Percentiles rank a stretch among this genome's conserved stretches.
phyloP scores from a whole-genome alignment of 2,888 invertebrate species.

The Branchellion lobata region DNA sequence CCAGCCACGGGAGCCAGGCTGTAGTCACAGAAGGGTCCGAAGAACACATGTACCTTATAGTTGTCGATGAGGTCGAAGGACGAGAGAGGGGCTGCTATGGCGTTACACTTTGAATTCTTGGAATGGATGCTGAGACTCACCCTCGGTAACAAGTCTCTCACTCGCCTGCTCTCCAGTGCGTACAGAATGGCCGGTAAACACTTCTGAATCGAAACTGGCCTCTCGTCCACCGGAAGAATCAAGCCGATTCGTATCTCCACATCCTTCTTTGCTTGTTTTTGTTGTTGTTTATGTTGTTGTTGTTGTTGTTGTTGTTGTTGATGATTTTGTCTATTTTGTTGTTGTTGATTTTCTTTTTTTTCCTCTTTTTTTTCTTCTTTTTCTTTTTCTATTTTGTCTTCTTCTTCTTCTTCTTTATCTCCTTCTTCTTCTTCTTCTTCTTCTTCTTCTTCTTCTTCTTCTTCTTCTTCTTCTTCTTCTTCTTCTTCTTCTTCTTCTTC shows the following conservation, averaged over 20 bases:
- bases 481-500: too few species aligned
- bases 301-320: too few species aligned
- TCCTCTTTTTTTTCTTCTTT: too few species aligned
- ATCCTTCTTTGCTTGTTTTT: background rate
- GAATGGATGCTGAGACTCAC: slow-evolving; percentile 43
- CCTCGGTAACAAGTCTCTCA: slow-evolving; percentile 43
- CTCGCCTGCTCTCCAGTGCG: slow-evolving; percentile 43
- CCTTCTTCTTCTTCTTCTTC: too few species aligned
- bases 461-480: too few species aligned
- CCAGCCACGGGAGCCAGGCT: slow-evolving; percentile 82
- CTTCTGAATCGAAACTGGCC: slow-evolving; percentile 50
- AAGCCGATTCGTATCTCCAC: slow-evolving; percentile 46
- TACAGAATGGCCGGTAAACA: slow-evolving; percentile 48
- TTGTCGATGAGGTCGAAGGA: slow-evolving; percentile 55
- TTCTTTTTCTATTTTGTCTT: background rate
- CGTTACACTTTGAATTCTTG: slow-evolving; percentile 51
- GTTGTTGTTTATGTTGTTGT: too few species aligned
- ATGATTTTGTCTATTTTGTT: too few species aligned
- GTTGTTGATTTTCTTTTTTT: too few species aligned
- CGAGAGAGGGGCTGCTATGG: slow-evolving; percentile 52
- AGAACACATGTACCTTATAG: slow-evolving; percentile 54
- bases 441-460: too few species aligned
- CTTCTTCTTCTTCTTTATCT: too few species aligned
- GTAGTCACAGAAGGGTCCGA: slow-evolving; percentile 63
- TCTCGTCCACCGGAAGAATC: slow-evolving; percentile 48